These are phyloP conservation scores for Nemapogon koenigi DNA, from an alignment of 2,888 invertebrate species.

Conservation along the genomic window DNA sequence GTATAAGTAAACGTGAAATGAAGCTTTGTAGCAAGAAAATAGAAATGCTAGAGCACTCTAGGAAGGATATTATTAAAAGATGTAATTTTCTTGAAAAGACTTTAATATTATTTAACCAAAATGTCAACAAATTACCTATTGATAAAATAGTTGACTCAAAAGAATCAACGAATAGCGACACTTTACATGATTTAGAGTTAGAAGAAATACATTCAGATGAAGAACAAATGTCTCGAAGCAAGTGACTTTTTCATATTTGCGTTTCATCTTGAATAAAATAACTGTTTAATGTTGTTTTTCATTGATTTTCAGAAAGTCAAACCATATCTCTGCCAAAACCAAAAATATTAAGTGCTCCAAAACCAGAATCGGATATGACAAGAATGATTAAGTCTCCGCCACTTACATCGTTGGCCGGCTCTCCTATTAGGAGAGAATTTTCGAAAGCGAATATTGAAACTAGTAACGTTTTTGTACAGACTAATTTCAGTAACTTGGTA, in stretches of 20 bases:
- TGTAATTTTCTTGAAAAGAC: slow-evolving; percentile 40
- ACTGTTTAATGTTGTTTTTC: slow-evolving; percentile 1
- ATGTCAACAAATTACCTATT: slow-evolving; percentile 25
- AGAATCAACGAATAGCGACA: slow-evolving; percentile 16
- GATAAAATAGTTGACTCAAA: slow-evolving; percentile 18
- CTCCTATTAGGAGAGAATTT: slow-evolving; percentile 12
- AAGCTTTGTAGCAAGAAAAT: slow-evolving; percentile 37
- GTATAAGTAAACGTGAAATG: slow-evolving; percentile 31
- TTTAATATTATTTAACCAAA: slow-evolving; percentile 39
- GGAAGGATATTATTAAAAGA: slow-evolving; percentile 30
- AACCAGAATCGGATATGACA: slow-evolving; percentile 15
- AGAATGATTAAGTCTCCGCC: too few species aligned
- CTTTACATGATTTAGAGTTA: slow-evolving; percentile 24
- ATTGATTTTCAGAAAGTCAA: slow-evolving; percentile 30
- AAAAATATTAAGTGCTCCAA: slow-evolving; percentile 24
- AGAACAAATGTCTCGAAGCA: slow-evolving; percentile 34
- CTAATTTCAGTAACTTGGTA: slow-evolving; percentile 19
- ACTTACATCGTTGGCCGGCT: slow-evolving; percentile 10
- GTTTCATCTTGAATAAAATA: neutral
- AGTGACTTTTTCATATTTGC: slow-evolving; percentile 13
- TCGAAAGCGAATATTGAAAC: slow-evolving; percentile 13
- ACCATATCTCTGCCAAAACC: slow-evolving; percentile 40
- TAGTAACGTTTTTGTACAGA: slow-evolving; percentile 30
- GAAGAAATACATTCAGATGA: slow-evolving; percentile 44
- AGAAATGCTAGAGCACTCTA: slow-evolving; percentile 29